phyloP scores from a whole-genome alignment of 2,797 vertebrate genomes.

The Champsocephalus esox region DNA sequence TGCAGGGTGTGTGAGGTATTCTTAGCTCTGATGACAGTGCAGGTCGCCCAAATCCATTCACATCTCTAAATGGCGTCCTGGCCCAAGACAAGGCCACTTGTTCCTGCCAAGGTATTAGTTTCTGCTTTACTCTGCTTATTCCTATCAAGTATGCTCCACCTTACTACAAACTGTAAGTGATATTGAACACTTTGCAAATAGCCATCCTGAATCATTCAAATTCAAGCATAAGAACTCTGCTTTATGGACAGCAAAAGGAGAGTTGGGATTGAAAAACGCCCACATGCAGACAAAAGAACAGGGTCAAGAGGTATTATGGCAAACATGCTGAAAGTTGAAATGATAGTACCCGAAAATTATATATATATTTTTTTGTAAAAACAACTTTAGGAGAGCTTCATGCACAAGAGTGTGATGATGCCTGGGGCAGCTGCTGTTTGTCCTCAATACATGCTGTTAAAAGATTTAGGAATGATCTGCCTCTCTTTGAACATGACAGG shows the following conservation, averaged over 20 bases:
- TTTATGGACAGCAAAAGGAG: not conserved
- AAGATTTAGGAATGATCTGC: conserved; percentile 14
- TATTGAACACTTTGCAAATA: conserved; percentile 22
- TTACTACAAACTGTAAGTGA: not conserved
- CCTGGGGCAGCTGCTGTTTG: conserved; percentile 1
- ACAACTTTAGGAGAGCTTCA: conserved; percentile 21
- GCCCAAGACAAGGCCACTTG: conserved; percentile 54
- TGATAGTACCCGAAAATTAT: conserved; percentile 59
- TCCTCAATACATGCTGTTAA: not conserved
- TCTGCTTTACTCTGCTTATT: conserved; percentile 46
- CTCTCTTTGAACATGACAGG: conserved; percentile 16
- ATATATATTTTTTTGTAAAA: conserved; percentile 47
- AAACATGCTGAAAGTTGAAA: conserved; percentile 22
- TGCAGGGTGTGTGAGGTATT: conserved; percentile 78
- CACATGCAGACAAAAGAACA: conserved; percentile 3
- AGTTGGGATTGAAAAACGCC: not conserved
- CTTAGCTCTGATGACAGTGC: conserved; percentile 75
- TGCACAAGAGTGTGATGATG: conserved; percentile 10
- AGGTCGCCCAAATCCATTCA: conserved; percentile 62
- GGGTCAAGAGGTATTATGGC: conserved; percentile 13
- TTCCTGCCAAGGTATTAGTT: conserved; percentile 47
- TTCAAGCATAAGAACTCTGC: not conserved
- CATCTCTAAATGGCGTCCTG: conserved; percentile 70
- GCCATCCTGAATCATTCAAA: conserved; percentile 8
- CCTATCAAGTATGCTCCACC: not conserved